Conservation (phyloP, 2,797 vertebrate species). For the Microhierax caerulescens region DNA sequence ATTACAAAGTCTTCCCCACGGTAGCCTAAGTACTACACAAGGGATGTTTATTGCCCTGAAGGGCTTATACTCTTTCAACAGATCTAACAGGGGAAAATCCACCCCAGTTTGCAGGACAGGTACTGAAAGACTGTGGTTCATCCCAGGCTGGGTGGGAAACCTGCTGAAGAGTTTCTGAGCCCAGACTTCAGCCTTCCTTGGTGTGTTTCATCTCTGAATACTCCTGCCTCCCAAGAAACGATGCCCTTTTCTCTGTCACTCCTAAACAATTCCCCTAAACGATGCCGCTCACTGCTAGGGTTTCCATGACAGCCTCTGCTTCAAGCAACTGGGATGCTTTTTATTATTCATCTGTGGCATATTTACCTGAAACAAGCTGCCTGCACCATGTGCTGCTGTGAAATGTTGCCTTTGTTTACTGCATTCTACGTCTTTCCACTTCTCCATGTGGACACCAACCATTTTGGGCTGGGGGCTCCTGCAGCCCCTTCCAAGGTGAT, state of each 20-base stretch:
- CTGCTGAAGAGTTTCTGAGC: not conserved
- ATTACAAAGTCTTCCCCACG: not conserved
- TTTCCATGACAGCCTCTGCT: not conserved
- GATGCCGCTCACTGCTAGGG: not conserved
- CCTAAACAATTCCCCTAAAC: not conserved
- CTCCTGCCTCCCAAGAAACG: not conserved
- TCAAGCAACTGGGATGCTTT: not conserved
- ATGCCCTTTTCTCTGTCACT: not conserved
- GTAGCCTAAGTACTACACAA: not conserved
- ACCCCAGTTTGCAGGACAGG: not conserved
- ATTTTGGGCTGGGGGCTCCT: not conserved
- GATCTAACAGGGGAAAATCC: not conserved
- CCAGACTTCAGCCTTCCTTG: not conserved
- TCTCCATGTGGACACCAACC: not conserved
- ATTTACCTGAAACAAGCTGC: not conserved
- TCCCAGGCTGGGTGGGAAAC: not conserved
- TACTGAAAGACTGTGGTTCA: not conserved
- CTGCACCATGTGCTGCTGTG: not conserved
- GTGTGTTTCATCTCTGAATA: not conserved
- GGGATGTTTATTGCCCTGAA: not conserved
- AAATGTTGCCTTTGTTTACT: not conserved
- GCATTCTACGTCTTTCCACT: fast-evolving
- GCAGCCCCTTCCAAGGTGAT: not conserved
- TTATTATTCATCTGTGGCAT: not conserved
- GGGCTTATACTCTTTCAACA: not conserved